Evolutionary conservation across 2,113 vertebrate genomes (phyloP), one percentile per base, ranked within the genome.

Genomic region (Oreotrochilus melanogaster): DNA sequence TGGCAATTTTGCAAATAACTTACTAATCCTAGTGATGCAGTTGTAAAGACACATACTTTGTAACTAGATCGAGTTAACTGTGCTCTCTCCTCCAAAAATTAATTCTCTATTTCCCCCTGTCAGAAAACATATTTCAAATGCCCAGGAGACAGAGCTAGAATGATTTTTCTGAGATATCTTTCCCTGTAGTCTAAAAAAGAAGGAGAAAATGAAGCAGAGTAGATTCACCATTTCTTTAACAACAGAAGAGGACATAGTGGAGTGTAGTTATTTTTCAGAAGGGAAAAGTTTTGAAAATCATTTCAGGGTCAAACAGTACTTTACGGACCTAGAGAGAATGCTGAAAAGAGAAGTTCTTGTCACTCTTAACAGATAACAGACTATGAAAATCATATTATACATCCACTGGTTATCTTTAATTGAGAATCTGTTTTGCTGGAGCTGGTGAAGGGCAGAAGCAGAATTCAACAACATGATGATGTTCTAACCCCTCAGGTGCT

Each of bases 261-360:
- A 92, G 7, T 37, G 23, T 50, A 13, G 30, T 76, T 93, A 89
- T 78, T 95, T 90, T 89, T 86, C 86, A 80, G 76, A 69, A 57
- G 51, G 23, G 47, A 80, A 94, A 73, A 7, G 17, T 84, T 78
- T 51, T 10, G 19, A 92, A 92, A 91, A 95, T 70, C 85, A 88
- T 95, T 88, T 93, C 74, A 75, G 86, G 89, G 74, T 96, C 86
- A 93, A 78, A 76, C 15, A 81, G 30, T 66, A 53, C 82, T 91
- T 91, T 74, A 84, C 74, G 39, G 56, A 74, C 54, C 28, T 86
- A 66, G 60, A 88, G 86, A 60, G 76, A 95, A 91, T 5, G 5
- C 43, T 69, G 60, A 84, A 50, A 79, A 75, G 31, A 57, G 30
- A 90, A 89, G 73, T 82, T 18, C 43, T 83, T 76, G 70, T 82